Percentiles rank a stretch among this genome's conserved stretches.
Evolutionary conservation across 2,113 vertebrate genomes (phyloP).

Genomic region (Trochalopteron elliotii): DNA sequence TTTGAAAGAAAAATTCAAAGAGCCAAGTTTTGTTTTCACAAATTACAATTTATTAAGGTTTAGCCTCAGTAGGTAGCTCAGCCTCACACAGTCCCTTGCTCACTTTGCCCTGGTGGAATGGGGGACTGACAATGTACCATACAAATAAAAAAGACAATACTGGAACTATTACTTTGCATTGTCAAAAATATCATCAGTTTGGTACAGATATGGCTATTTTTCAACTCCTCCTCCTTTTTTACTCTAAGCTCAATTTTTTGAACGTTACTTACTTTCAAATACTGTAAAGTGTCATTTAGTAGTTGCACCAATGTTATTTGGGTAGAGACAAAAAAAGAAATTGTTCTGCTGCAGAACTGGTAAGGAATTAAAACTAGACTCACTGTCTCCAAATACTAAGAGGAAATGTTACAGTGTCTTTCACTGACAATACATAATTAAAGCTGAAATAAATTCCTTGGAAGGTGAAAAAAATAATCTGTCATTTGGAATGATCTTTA

Average conservation of each 20-base stretch:
- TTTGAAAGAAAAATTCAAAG: background rate
- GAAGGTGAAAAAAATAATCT: background rate
- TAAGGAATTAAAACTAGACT: background rate
- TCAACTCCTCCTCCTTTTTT: background rate
- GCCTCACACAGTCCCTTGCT: fast-evolving
- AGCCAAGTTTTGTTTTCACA: background rate
- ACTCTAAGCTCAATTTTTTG: background rate
- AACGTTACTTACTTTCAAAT: background rate
- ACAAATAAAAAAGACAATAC: background rate
- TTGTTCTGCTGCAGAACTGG: background rate
- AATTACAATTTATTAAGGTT: background rate
- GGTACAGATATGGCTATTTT: background rate
- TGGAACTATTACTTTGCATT: background rate
- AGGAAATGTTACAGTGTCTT: background rate
- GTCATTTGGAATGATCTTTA: background rate
- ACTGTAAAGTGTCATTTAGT: background rate
- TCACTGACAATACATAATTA: background rate
- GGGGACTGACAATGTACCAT: background rate
- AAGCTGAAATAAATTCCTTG: background rate
- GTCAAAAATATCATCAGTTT: background rate
- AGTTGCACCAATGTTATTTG: background rate
- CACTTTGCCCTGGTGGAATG: fast-evolving
- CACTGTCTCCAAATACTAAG: background rate
- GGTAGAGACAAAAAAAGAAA: background rate
- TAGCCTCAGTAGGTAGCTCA: background rate